Evolutionary conservation across 2,113 vertebrate genomes (phyloP).

Genomic region (Murina feae): DNA sequence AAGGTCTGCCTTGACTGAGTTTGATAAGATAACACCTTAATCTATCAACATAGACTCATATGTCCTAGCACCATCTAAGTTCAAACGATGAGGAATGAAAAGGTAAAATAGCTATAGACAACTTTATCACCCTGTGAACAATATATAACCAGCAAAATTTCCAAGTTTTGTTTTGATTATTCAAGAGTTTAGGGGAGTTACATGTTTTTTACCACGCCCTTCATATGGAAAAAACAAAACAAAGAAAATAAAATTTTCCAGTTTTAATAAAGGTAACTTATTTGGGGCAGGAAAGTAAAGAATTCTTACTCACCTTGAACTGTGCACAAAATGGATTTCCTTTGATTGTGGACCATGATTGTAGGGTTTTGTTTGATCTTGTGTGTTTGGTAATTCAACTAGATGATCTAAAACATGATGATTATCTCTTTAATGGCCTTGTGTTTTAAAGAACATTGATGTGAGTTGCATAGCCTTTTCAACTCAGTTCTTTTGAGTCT

Average conservation of each 20-base stretch:
- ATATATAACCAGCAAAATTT: constrained; percentile 8
- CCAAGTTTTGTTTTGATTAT: background rate
- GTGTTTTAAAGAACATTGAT: background rate
- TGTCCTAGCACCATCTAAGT: background rate
- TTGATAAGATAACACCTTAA: constrained; percentile 53
- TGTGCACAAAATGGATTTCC: background rate
- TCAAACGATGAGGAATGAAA: constrained; percentile 19
- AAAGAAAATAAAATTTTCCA: background rate
- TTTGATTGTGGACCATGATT: background rate
- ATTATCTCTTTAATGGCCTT: background rate
- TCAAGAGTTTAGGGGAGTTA: background rate
- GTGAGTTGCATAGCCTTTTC: background rate
- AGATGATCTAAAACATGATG: background rate
- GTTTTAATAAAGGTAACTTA: background rate
- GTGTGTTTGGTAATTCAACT: background rate
- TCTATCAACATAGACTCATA: constrained; percentile 28
- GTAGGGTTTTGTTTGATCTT: background rate
- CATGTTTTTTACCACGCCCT: background rate
- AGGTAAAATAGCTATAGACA: background rate
- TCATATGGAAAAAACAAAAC: background rate
- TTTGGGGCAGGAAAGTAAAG: background rate
- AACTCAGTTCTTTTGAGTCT: background rate
- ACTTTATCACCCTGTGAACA: background rate
- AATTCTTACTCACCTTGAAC: background rate
- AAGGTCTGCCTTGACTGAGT: constrained; percentile 46